A percentile compares a stretch with the other conserved stretches of the same genome.
Conservation (phyloP, 2,888 invertebrate species). For the Axea sp. region DNA sequence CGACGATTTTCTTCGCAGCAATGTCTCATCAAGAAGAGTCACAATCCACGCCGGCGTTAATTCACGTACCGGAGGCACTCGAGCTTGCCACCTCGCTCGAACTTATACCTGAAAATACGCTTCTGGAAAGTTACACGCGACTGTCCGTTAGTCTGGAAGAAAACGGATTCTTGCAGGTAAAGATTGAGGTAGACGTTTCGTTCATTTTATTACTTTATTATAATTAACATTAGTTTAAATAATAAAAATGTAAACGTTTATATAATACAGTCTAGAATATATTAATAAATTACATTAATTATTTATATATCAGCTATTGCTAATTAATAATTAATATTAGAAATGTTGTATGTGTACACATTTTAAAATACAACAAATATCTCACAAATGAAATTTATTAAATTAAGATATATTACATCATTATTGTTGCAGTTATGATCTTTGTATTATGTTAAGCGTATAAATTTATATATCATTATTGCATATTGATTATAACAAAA, state of each 20-base stretch:
- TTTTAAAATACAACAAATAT: no score
- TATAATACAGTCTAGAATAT: background rate
- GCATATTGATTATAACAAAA: no score
- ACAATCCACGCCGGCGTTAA: slow-evolving; percentile 91
- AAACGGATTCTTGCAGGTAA: slow-evolving; percentile 86
- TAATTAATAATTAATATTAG: no score
- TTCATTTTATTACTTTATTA: slow-evolving; percentile 22
- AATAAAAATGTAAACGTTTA: background rate
- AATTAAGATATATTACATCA: no score
- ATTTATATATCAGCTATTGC: no score
- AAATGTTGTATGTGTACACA: no score
- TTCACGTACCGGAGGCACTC: slow-evolving; percentile 84
- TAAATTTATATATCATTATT: no score
- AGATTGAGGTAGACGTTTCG: slow-evolving; percentile 43
- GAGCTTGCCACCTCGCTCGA: slow-evolving; percentile 85
- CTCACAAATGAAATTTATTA: no score
- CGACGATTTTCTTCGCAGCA: slow-evolving; percentile 79
- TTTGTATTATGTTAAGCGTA: no score
- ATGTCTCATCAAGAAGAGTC: slow-evolving; percentile 93
- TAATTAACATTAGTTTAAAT: slow-evolving; percentile 1
- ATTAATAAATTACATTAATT: background rate
- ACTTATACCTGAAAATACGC: slow-evolving; percentile 91
- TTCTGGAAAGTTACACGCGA: slow-evolving; percentile 91
- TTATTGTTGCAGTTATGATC: no score
- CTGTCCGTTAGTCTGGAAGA: slow-evolving; percentile 93